These are phyloP conservation scores for Dinothrombium tinctorium DNA, from an alignment of 1,140 invertebrate genomes.

Conservation along the genomic window DNA sequence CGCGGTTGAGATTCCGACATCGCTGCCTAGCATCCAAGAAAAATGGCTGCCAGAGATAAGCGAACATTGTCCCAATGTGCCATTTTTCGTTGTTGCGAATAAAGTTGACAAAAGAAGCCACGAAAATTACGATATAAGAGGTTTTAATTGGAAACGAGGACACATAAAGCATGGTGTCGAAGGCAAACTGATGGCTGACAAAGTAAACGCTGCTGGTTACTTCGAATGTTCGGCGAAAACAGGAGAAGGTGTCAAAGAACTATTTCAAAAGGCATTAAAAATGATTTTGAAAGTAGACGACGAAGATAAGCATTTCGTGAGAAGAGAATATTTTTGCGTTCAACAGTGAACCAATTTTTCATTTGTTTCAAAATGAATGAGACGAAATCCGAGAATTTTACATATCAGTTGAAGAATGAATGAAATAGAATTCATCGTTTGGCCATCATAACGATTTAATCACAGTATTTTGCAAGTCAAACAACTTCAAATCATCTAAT, in stretches of 20 bases:
- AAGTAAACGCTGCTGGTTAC: constrained; percentile 89
- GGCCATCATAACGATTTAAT: too few relatives aligned
- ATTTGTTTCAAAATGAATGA: too few relatives aligned
- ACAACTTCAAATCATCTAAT: too few relatives aligned
- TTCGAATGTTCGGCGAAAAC: constrained; percentile 88
- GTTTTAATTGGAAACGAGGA: constrained; percentile 33
- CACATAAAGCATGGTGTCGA: constrained; percentile 32
- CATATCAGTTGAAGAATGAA: too few relatives aligned
- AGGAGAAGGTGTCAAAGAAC: constrained; percentile 85
- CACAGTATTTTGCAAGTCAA: too few relatives aligned
- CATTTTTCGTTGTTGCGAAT: constrained; percentile 35
- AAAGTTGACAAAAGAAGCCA: constrained; percentile 57
- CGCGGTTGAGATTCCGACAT: constrained; percentile 88
- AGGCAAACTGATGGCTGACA: constrained; percentile 92
- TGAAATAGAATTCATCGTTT: too few relatives aligned
- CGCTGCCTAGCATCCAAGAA: constrained; percentile 93
- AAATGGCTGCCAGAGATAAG: constrained; percentile 67
- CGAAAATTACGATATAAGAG: constrained; percentile 29
- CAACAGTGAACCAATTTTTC: too few relatives aligned
- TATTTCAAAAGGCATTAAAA: constrained; percentile 42
- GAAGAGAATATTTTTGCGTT: too few relatives aligned
- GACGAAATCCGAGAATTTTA: too few relatives aligned
- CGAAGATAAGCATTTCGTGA: too few relatives aligned
- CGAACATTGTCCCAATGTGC: constrained; percentile 29
- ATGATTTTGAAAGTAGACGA: constrained; percentile 24